Base-by-base conservation (phyloP, 2,113 vertebrate species). In the Nannobrachium achirus region DNA sequence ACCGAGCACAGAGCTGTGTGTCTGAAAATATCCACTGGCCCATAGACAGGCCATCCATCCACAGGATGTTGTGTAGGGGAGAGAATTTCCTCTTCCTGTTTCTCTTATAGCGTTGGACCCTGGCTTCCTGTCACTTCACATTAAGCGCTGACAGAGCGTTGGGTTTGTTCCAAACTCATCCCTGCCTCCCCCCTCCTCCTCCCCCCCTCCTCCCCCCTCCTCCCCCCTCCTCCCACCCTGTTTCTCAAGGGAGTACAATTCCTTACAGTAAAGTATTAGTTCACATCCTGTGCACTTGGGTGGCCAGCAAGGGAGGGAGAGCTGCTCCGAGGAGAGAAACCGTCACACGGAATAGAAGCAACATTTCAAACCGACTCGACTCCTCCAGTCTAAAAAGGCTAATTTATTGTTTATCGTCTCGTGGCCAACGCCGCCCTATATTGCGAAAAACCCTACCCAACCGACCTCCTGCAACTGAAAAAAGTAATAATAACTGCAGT, bases 1-100 rank as follows among this genome's bases (percentile, higher is more conserved):
- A 74, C 78, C 68, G 2, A 78, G 72, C 67, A 56, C 71, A 55
- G 74, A 73, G 61, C 66, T 19, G 56, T 18, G 65, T 50, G 73
- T 83, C 80, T 86, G 72, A 88, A 88, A 91, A 89, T 80, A 90
- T 83, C 79, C 80, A 66, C 69, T 78, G 75, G 81, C 69, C 83
- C 76, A 86, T 61, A 83, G 33, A 75, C 66, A 40, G 68, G 64
- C 73, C 83, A 81, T 86, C 78, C 90, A 33, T 86, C 78, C 90
- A n/a, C n/a, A 91, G 88, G 88, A 90, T 90, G 87, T 78, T 73
- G 77, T 76, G 25, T 33, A 33, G 78, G 63, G 80, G 82, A n/a
- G 88, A 73, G 76, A 42, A 78, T 76, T 91, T 91, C 91, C 89
- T 86, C 72, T 89, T 92, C 90, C 91, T 90, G 89, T 89, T 88